phyloP scores from a whole-genome alignment of 2,113 vertebrate genomes.

The Pituophis catenifer region DNA sequence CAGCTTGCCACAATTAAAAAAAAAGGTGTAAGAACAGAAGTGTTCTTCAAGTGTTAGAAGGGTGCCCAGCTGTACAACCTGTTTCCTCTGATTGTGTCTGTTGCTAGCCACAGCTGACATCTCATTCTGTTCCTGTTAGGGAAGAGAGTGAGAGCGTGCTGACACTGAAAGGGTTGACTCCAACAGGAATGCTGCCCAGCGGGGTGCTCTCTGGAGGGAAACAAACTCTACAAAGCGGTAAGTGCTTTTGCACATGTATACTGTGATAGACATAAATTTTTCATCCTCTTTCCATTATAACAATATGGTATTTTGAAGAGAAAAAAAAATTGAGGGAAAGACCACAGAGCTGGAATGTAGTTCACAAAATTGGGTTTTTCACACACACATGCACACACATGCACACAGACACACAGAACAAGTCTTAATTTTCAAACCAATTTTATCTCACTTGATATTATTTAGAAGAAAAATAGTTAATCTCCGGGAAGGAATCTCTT shows the following conservation, averaged over 20 bases:
- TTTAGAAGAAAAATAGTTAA: neutral
- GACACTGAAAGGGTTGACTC: conserved; percentile 95
- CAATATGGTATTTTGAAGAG: neutral
- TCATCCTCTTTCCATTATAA: conserved; percentile 19
- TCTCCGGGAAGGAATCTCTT: neutral
- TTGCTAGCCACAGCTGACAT: neutral
- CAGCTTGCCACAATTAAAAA: neutral
- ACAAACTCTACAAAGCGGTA: conserved; percentile 97
- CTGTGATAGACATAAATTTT: neutral
- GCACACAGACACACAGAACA: neutral
- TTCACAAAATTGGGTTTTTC: neutral
- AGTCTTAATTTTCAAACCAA: neutral
- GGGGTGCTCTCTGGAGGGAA: conserved; percentile 96
- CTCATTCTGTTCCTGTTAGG: conserved; percentile 65
- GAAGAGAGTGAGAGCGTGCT: conserved; percentile 98
- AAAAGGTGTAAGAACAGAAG: neutral
- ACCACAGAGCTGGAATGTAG: neutral
- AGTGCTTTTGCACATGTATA: conserved; percentile 60
- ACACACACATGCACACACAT: neutral
- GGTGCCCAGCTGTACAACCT: neutral
- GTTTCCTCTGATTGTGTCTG: neutral
- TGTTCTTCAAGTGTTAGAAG: neutral
- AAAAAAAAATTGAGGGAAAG: conserved; percentile 2
- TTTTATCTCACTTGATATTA: neutral
- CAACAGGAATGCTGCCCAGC: conserved; percentile 97